Evolutionary conservation across 2,888 invertebrate genomes (phyloP), one percentile per base, ranked within the genome.

Genomic region (Drosophila neotestacea): DNA sequence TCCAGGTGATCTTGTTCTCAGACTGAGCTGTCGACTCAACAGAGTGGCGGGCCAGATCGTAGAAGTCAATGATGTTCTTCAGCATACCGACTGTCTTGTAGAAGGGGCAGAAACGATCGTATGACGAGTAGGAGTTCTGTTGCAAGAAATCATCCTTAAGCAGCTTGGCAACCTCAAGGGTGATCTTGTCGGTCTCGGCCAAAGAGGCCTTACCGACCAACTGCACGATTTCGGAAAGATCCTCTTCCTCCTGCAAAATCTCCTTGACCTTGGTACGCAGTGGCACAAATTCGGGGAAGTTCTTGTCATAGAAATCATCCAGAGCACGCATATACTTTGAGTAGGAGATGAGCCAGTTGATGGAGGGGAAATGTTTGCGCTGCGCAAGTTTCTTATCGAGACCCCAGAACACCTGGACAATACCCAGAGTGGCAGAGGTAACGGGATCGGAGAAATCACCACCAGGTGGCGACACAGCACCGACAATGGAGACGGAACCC

Each of bases 381-480:
- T 99, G 99, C 0, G 99, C 99, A 71, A 99, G 94, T 92, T 99
- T 99, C 94, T 99, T 99, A 94, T 99, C 99, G 91, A 99, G 94
- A 71, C 99, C 99, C 99, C 99, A 99, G 94, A 99, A 99, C 93
- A 99, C 99, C 93, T 99, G 99, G 71, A 99, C 99, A 92, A 99
- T 99, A 94, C 98, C 97, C 73, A 99, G 95, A 13, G 99, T 99
- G 69, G 99, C 99, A 0, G 99, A 98, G 3, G 99, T 99, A 61
- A 99, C 99, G 58, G 99, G 99, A 95, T 99, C 99, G 16, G 99
- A 99, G 95, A 99, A 99, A 94, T 99, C 99, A 93, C 99, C 99
- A 93, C 99, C 99, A 90, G 99, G 99, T 48, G 99, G 99, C 1
- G 99, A 99, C 74, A 99, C 99, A 92, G 99, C 99, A 81, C 99